Conservation (phyloP, 1,140 invertebrate species). For the Helicoverpa armigera region DNA sequence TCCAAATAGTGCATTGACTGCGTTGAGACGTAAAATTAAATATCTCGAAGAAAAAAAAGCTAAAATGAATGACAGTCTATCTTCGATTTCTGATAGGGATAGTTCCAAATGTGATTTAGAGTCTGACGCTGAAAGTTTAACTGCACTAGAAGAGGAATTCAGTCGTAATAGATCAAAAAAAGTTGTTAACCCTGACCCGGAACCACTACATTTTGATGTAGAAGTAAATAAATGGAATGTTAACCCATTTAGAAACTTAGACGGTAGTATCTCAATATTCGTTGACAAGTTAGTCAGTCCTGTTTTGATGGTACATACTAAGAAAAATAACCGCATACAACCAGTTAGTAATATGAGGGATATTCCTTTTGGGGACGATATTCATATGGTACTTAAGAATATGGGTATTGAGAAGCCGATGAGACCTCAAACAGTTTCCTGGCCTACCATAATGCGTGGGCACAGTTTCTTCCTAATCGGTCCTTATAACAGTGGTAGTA, state of each 20-base stretch:
- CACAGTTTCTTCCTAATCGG: constrained; percentile 83
- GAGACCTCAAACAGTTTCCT: constrained; percentile 82
- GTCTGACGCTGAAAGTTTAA: constrained; percentile 57
- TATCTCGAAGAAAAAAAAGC: constrained; percentile 2
- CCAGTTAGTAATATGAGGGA: constrained; percentile 67
- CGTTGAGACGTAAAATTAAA: neutral
- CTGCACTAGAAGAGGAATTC: constrained; percentile 51
- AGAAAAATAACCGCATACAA: constrained; percentile 70
- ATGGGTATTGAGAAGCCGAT: constrained; percentile 68
- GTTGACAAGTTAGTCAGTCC: constrained; percentile 76
- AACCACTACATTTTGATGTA: neutral
- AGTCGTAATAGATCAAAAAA: constrained; percentile 35
- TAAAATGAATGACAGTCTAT: neutral
- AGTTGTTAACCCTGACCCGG: constrained; percentile 28
- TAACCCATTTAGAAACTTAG: constrained; percentile 77
- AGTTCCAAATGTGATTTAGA: constrained; percentile 18
- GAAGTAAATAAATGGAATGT: constrained; percentile 58
- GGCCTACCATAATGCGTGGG: constrained; percentile 81
- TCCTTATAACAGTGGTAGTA: constrained; percentile 83
- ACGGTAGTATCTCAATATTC: constrained; percentile 70
- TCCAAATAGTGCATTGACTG: neutral
- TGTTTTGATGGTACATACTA: constrained; percentile 77
- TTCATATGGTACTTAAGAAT: constrained; percentile 66
- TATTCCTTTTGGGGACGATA: constrained; percentile 69
- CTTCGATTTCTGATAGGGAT: constrained; percentile 5